Base-by-base conservation (phyloP, 2,888 invertebrate genomes). In the Melolontha melolontha region DNA sequence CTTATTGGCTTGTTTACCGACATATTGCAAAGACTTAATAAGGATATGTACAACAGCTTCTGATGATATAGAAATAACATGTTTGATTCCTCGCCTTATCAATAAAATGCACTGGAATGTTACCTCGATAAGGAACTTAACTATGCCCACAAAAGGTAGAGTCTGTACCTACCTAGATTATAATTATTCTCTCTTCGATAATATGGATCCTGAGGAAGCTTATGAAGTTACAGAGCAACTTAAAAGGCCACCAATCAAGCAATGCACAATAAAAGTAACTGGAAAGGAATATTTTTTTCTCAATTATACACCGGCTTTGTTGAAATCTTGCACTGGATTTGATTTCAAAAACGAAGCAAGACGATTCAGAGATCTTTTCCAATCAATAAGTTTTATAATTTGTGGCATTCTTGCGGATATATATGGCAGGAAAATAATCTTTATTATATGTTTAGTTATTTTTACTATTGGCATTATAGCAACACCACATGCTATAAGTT, bases 71-170 rank as follows among this genome's bases (percentile, higher is more conserved):
- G 64, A 68, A 64, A 55, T 51, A 12, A 64, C 42, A 11, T 68
- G 68, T 10, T 12, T 68, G 11, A 49, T 64, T 41, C 68, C 64
- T 11, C 40, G 57, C 11, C 14, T 68, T 11, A 44, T 64, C 14
- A 39, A 29, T n/a, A 68, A 57, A 12, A 64, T 47, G 59, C 39
- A 64, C 17, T 68, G 68, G 68, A 57, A 44, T 7, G n/a, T 64
- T 5, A 14, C 22, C 12, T 16, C 55, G 7, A 54, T 64, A 17
- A 54, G 49, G 27, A 68, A 64, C n/a, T 29, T 68, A 1, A 64
- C 68, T 12, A 39, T 42, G 41, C 68, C 68, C 2, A 29, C 14
- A 1, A 11, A 29, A 39, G 68, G 40, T 11, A 54, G 54, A 40
- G 27, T 17, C 12, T 68, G 68, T 14, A 55, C 47, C 0, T 68